Evolutionary conservation across 2,888 invertebrate species (phyloP), one percentile per base, ranked within the genome.

Genomic region (Acleris literana): DNA sequence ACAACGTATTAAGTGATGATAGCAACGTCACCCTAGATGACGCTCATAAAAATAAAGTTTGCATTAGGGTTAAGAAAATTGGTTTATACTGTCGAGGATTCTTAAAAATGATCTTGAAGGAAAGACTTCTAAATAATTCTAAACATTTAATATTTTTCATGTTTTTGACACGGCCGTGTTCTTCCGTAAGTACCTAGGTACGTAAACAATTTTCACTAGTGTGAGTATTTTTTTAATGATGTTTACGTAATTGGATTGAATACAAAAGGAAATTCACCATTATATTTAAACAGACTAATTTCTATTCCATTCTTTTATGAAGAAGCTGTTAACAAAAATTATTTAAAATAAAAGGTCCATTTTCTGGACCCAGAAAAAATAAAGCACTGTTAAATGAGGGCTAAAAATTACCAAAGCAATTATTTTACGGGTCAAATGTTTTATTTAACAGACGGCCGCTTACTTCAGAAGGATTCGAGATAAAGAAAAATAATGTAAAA

Each of bases 341-440:
- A 64, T n/a, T 49, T 46, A 33, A 39, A 54, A 59, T 46, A 46
- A 39, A 54, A 33, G 33, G 54, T 18, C 43, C 48, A 22, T 64
- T n/a, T 51, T 22, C 51, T 17, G 20, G 18, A 44, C 18, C 25
- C 17, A n/a, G 71, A 71, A 74, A 80, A 79, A 81, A 80, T 79
- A 83, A 77, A 78, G 73, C 75, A 74, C 71, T 79, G 79, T 75
- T 82, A 83, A 87, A 85, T 83, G 86, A 85, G 81, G 79, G 77
- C 77, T 75, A 76, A 81, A 85, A 87, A 88, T 87, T 85, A 88
- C 83, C 73, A 74, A 75, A 79, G 82, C 84, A 85, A 88, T 89
- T 86, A 87, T 87, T 87, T 85, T 77, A 84, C 84, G 83, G 84
- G 79, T 80, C 83, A 78, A 86, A 85, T 87, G 84, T 85, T 88